Base-by-base conservation (phyloP, 1,140 invertebrate genomes). In the Lasioglossum albipes region DNA sequence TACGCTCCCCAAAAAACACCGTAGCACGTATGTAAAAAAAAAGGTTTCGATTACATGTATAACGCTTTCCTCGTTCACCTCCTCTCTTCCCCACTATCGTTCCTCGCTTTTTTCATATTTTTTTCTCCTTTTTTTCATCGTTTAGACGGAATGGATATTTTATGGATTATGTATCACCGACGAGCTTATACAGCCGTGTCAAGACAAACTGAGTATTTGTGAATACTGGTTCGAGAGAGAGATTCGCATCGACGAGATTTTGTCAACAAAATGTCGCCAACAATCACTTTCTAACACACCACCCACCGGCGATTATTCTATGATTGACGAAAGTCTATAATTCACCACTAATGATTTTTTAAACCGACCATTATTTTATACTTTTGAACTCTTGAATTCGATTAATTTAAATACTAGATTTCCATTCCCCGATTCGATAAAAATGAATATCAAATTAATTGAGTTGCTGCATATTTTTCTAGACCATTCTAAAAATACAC, bases 81-180 rank as follows among this genome's bases (percentile, higher is more conserved):
- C 31, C 62, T 54, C 42, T 45, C 75, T 67, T 61, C 45, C 31
- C 66, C 62, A 36, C 42, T 61, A 67, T 13, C 62, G 68, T 69
- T 69, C 49, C 27, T 54, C 45, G 13, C 62, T 71, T 75, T 62
- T 71, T 78, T 85, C 65, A 13, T 76, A 49, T 13, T 41, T 81
- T 86, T 81, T 76, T 4, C n/a, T 73, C 71, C 52, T 54, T 6
- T 27, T 73, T 78, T 73, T 73, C 7, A 59, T 73, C 75, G 54
- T 76, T 87, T 75, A 86, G 85, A 87, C 84, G 84, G 85, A 87
- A 87, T 87, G 66, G 79, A 79, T 86, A 84, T 86, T 74, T 81
- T 81, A 80, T 70, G 72, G 57, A 86, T 76, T 83, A 42, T 79
- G 64, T 78, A 86, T 87, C 77, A 74, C 84, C 72, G 45, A 85